Evolutionary conservation across 2,797 vertebrate species (phyloP), one percentile per base, ranked within the genome.

Genomic region (Malacoraja senta): DNA sequence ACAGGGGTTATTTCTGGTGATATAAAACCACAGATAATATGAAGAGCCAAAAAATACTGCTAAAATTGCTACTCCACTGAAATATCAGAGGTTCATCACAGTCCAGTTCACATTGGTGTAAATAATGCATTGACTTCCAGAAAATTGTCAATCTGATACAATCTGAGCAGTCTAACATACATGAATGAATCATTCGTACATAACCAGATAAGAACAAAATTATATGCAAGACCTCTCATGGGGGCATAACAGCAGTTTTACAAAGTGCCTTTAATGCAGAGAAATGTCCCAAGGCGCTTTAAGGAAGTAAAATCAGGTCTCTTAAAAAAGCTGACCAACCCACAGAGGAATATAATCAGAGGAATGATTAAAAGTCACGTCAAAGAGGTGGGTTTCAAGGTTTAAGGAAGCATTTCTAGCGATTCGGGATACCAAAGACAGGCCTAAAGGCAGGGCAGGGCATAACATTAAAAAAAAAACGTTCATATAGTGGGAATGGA

Each of bases 201-300:
- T 86, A 63, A 63, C 29, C 29, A n/a, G 58, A 65, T 53, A 61
- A 32, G 58, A 86, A 58, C 83, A 86, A n/a, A 86, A 86, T 13
- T n/a, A 15, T 86, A 19, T 63, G 83, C 12, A 26, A 63, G 26
- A 63, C n/a, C 83, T 68, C 58, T 86, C 58, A 86, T 17, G n/a
- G 58, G 58, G 29, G 61, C 58, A 86, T 63, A 86, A 65, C 58
- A 86, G 61, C 38, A 83, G 44, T 58, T 29, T 83, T 32, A 63
- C 53, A 86, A 86, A 86, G 53, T 86, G 83, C 58, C 29, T n/a
- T 63, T 86, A 86, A 86, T 86, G 83, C n/a, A 86, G 29, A 86
- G 61, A 86, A 86, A 86, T 86, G 26, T 86, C 83, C 58, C 58
- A 65, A 86, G 58, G 58, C 29, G n/a, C 83, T 63, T 84, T 32